Percentiles rank a stretch among this genome's conserved stretches.
Conservation (phyloP, 2,797 vertebrate species). For the Muscicapa comitata region DNA sequence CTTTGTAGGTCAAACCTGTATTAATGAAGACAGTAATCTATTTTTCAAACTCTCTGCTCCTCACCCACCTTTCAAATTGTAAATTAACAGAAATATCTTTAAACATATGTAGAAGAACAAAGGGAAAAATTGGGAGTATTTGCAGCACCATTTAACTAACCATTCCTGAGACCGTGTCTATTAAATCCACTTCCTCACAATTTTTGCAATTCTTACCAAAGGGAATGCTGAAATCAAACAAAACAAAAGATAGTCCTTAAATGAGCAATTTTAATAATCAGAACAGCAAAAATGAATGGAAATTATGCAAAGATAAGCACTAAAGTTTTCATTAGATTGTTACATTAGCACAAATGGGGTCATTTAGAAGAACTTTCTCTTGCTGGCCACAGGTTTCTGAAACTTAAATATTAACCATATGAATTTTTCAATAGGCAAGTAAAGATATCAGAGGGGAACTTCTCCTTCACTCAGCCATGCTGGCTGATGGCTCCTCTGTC, state of each 20-base stretch:
- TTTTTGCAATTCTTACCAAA: constrained; percentile 52
- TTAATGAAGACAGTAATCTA: constrained; percentile 86
- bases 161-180: constrained; percentile 52
- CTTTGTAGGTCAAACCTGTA: constrained; percentile 89
- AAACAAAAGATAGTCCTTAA: constrained; percentile 50
- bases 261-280: constrained; percentile 43
- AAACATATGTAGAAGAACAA: constrained; percentile 79
- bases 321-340: constrained; percentile 61
- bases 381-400: constrained; percentile 40
- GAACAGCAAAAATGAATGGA: constrained; percentile 49
- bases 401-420: constrained; percentile 74
- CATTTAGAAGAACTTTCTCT: constrained; percentile 58
- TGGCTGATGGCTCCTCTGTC: neutral
- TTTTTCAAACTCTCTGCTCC: constrained; percentile 83
- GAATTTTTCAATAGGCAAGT: constrained; percentile 64
- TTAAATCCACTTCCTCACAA: constrained; percentile 55
- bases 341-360: constrained; percentile 59
- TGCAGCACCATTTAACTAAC: constrained; percentile 56
- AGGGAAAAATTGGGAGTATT: constrained; percentile 56
- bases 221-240: constrained; percentile 56
- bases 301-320: constrained; percentile 65
- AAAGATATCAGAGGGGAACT: constrained; percentile 23
- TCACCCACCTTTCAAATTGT: constrained; percentile 82
- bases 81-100: constrained; percentile 83
- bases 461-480: neutral